Percentiles rank a stretch among this genome's conserved stretches.
phyloP scores from a whole-genome alignment of 2,888 invertebrate species.

The Oscheius sp. region DNA sequence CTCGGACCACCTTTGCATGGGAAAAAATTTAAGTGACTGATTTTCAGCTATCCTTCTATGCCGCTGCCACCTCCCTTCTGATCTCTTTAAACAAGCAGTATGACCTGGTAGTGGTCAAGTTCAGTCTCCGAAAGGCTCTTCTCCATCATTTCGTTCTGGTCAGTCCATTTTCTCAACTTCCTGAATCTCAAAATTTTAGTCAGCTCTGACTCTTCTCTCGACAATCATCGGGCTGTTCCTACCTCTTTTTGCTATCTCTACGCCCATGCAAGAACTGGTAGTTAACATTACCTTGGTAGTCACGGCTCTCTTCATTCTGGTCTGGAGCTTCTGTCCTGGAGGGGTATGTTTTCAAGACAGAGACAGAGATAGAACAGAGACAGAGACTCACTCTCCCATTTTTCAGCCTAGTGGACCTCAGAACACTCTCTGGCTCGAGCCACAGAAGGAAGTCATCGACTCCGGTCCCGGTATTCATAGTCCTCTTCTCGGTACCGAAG shows the following conservation, averaged over 20 bases:
- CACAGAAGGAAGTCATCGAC: constrained; percentile 48
- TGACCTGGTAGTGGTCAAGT: constrained; percentile 62
- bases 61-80: constrained; percentile 64
- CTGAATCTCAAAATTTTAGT: constrained; percentile 41
- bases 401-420: constrained; percentile 3
- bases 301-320: constrained; percentile 52
- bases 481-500: constrained; percentile 40
- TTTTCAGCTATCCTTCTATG: constrained; percentile 66
- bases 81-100: constrained; percentile 68
- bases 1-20: not conserved
- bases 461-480: constrained; percentile 40
- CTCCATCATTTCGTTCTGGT: constrained; percentile 66
- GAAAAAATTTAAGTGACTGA: not conserved
- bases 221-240: constrained; percentile 42
- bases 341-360: constrained; percentile 23
- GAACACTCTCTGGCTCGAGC: constrained; percentile 48
- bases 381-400: not conserved
- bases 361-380: too few species aligned
- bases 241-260: constrained; percentile 39
- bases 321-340: constrained; percentile 52
- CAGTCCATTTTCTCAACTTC: not conserved
- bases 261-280: constrained; percentile 42
- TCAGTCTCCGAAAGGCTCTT: constrained; percentile 57
- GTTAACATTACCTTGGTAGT: constrained; percentile 49
- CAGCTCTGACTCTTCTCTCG: constrained; percentile 49